Conservation (phyloP, 2,797 vertebrate species). For the Acipenser oxyrinchus region DNA sequence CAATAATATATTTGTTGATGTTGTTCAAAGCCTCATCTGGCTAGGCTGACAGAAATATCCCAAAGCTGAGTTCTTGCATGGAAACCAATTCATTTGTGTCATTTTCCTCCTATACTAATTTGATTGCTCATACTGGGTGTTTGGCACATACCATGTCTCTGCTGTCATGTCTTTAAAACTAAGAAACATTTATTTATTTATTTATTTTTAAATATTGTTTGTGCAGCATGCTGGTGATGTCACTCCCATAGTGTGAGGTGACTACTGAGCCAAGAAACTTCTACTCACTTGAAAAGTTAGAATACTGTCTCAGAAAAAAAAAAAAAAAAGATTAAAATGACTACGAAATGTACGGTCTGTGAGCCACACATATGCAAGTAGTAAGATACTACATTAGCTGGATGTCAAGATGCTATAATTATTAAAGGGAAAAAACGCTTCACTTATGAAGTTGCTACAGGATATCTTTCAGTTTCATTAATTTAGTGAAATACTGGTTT, state of each 20-base stretch:
- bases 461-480: conserved; percentile 12
- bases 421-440: not conserved
- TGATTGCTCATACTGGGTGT: conserved; percentile 19
- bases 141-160: conserved; percentile 54
- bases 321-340: conserved; percentile 15
- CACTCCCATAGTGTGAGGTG: conserved; percentile 16
- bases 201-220: conserved; percentile 11
- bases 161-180: conserved; percentile 46
- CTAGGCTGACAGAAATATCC: no score
- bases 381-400: conserved; percentile 30
- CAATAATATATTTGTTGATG: no score
- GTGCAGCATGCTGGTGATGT: conserved; percentile 28
- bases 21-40: no score
- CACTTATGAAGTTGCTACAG: conserved; percentile 5
- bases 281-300: conserved; percentile 33
- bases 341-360: conserved; percentile 24
- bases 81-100: no score
- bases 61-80: no score
- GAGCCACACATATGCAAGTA: conserved; percentile 30
- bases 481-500: not conserved
- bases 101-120: no score
- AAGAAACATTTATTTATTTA: conserved; percentile 22
- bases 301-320: conserved; percentile 20
- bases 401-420: conserved; percentile 23
- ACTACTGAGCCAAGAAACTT: conserved; percentile 21